Base-by-base conservation (phyloP, 1,140 invertebrate genomes). In the Heliconius congener region DNA sequence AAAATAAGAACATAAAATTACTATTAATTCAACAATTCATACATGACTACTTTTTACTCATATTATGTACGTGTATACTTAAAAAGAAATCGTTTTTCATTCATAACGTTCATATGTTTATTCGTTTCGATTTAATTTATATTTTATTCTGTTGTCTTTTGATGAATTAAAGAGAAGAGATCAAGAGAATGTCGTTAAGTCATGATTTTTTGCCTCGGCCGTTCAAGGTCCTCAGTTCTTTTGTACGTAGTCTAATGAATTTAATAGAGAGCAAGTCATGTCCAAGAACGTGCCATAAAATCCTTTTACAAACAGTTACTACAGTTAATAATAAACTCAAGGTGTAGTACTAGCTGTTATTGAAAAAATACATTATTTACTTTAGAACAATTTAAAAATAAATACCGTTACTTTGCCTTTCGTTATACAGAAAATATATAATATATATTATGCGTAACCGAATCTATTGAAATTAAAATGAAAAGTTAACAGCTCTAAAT, bases 121-220 rank as follows among this genome's bases (percentile, higher is more conserved):
- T 23, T 60, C 1, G n/a, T 60, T 60, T 27, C 5, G 9, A 60
- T n/a, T 60, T 60, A 23, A 66, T 66, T 27, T 66, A 30, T 13
- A 66, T 66, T 30, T 27, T 5, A 66, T 66, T 27, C 23, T 3
- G n/a, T 60, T 66, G 11, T 66, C 3, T 66, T 66, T 66, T 66
- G 30, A 66, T 66, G 23, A 27, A 66, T 66, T 27, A 27, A 27
- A 66, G 60, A 37, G 74, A 76, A 71, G 60, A 76, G 60, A 76
- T 66, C 39, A 57, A 85, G 86, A 82, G 86, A 88, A 86, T 81
- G 85, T 85, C 82, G 79, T 70, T 74, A 77, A 81, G 76, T 81
- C 80, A 81, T 83, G 66, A 81, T 75, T 88, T 85, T 85, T 84
- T 88, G 84, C 80, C 75, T 76, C 73, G 73, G 75, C 39, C 60